A percentile compares a stretch with the other conserved stretches of the same genome.
These are phyloP conservation scores for Trachelus iudaicus DNA, from an alignment of 2,888 invertebrate species.

Conservation along the genomic window DNA sequence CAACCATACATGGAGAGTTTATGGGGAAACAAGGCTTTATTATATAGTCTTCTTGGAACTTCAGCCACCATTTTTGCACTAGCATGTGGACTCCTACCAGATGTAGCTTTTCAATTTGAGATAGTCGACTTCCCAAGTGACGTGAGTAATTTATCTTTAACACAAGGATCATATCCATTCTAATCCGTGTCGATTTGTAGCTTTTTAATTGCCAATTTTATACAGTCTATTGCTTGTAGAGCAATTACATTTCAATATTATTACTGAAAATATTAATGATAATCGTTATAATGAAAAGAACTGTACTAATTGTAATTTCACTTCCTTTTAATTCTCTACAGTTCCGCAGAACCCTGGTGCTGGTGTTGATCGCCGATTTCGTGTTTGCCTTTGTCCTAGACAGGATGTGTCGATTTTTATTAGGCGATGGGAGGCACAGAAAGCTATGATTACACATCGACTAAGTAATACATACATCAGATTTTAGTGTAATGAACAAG, in stretches of 20 bases:
- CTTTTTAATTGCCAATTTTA: neutral
- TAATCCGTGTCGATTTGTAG: neutral
- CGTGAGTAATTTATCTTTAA: constrained; percentile 70
- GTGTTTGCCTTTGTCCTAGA: constrained; percentile 87
- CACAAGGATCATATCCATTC: neutral
- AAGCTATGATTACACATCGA: constrained; percentile 54
- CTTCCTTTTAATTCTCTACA: constrained; percentile 68
- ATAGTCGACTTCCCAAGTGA: constrained; percentile 93
- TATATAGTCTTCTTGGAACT: constrained; percentile 90
- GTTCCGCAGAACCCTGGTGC: constrained; percentile 89
- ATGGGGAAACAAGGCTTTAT: constrained; percentile 88
- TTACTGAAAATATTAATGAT: neutral
- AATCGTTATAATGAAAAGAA: neutral
- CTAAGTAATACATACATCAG: neutral
- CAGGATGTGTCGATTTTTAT: constrained; percentile 84
- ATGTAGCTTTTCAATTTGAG: constrained; percentile 90
- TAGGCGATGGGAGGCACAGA: constrained; percentile 79
- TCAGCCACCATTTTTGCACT: constrained; percentile 85
- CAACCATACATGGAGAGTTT: constrained; percentile 99
- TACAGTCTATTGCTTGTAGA: neutral
- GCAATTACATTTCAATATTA: neutral
- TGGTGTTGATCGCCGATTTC: constrained; percentile 87
- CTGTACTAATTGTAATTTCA: neutral
- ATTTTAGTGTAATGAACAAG: constrained; percentile 1
- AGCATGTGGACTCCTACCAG: constrained; percentile 86